Evolutionary conservation across 2,797 vertebrate genomes (phyloP).

Genomic region (Phataginus tricuspis): DNA sequence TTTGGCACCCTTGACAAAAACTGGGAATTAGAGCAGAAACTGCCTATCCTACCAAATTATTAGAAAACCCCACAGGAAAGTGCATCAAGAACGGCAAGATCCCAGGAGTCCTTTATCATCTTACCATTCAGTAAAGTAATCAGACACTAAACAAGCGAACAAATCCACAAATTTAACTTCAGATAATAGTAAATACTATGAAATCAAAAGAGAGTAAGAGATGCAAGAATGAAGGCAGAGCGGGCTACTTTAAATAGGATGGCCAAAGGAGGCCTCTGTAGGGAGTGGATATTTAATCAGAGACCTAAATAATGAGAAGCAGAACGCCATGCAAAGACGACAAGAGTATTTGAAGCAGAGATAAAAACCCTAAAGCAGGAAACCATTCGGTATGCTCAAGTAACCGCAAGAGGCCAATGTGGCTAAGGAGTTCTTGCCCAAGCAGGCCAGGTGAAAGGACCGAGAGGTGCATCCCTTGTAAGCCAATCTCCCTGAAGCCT

Average conservation of each 20-base stretch:
- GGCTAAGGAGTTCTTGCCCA: accelerated
- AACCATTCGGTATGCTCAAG: neutral
- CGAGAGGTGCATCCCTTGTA: neutral
- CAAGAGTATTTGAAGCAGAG: neutral
- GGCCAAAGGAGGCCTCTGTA: neutral
- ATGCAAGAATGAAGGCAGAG: neutral
- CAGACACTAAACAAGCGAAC: neutral
- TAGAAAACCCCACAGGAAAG: neutral
- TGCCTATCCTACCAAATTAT: neutral
- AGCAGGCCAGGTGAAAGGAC: accelerated
- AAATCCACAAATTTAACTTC: neutral
- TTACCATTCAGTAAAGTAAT: neutral
- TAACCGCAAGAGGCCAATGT: neutral
- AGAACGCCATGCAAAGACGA: neutral
- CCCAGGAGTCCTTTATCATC: neutral
- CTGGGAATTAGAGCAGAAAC: neutral
- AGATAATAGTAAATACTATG: neutral
- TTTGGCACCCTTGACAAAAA: neutral
- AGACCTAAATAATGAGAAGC: neutral
- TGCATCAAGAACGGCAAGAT: neutral
- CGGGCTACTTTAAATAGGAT: neutral
- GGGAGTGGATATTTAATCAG: neutral
- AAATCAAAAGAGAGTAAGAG: neutral
- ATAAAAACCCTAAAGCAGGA: neutral
- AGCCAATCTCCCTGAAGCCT: neutral